Conservation (phyloP, 2,113 vertebrate species). For the Tupaia chinensis region DNA sequence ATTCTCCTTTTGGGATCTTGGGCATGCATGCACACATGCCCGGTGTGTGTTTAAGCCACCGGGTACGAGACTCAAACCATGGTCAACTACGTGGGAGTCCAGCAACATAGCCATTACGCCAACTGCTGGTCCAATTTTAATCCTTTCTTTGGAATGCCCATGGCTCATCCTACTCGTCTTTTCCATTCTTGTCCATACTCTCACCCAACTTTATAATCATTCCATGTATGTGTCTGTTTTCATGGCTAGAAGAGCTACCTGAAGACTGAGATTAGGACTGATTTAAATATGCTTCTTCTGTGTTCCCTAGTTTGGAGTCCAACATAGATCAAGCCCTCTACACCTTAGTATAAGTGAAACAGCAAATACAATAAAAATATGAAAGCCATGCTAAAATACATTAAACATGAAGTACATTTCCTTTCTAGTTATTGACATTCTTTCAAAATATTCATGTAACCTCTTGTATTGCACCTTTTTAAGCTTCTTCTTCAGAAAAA, state of each 20-base stretch:
- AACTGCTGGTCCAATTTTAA: too few species aligned
- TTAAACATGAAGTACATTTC: conserved; percentile 1
- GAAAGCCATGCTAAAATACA: conserved; percentile 32
- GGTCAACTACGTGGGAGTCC: too few species aligned
- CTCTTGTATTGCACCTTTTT: conserved; percentile 35
- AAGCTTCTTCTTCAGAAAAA: neutral
- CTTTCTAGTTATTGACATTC: conserved; percentile 6
- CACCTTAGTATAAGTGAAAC: neutral
- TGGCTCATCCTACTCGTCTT: neutral
- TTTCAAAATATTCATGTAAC: conserved; percentile 33
- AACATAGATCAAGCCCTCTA: neutral
- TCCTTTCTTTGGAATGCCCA: neutral
- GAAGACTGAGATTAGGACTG: neutral
- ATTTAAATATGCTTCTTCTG: neutral
- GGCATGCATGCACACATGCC: too few species aligned
- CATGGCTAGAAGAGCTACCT: neutral
- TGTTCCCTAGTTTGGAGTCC: neutral
- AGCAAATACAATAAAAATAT: neutral
- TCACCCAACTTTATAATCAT: neutral
- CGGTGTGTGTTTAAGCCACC: too few species aligned
- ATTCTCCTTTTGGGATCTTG: too few species aligned
- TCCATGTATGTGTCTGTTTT: neutral
- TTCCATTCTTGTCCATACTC: accelerated
- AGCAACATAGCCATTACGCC: too few species aligned
- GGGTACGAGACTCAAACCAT: too few species aligned